Conservation (phyloP, 2,888 invertebrate species). For the Entomobrya proxima region DNA sequence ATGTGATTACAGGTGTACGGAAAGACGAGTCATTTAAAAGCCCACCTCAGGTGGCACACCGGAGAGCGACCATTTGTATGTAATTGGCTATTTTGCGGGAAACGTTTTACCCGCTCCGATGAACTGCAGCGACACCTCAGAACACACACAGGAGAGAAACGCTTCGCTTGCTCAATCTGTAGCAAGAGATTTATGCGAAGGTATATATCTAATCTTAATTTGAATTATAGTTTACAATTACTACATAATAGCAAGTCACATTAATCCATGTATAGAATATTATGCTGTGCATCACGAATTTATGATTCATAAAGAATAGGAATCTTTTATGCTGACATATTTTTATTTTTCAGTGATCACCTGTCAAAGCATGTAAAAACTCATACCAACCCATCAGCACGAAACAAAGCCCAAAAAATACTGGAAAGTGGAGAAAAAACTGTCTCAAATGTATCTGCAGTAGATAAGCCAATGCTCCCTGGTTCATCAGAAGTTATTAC, state of each 20-base stretch:
- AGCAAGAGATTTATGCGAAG: constrained; percentile 79
- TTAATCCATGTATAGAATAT: too few relatives aligned
- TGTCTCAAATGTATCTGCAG: constrained; percentile 45
- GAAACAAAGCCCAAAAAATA: constrained; percentile 68
- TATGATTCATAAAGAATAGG: background rate
- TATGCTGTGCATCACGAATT: background rate
- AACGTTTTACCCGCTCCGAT: constrained; percentile 83
- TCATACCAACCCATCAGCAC: constrained; percentile 77
- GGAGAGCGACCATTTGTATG: constrained; percentile 96
- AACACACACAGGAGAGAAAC: constrained; percentile 94
- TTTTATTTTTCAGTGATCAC: constrained; percentile 78
- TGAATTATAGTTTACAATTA: background rate
- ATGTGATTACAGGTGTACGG: constrained; percentile 83
- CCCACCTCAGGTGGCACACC: constrained; percentile 83
- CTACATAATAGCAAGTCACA: background rate
- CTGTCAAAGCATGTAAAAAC: constrained; percentile 80
- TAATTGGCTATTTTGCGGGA: constrained; percentile 87
- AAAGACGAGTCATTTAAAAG: constrained; percentile 91
- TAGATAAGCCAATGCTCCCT: constrained; percentile 18
- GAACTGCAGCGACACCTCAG: constrained; percentile 88
- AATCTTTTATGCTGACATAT: background rate
- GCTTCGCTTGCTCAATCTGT: constrained; percentile 79
- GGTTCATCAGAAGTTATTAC: constrained; percentile 31
- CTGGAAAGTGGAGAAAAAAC: constrained; percentile 52
- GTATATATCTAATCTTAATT: constrained; percentile 34